phyloP scores from a whole-genome alignment of 2,113 vertebrate species.

The Rhombomys opimus region DNA sequence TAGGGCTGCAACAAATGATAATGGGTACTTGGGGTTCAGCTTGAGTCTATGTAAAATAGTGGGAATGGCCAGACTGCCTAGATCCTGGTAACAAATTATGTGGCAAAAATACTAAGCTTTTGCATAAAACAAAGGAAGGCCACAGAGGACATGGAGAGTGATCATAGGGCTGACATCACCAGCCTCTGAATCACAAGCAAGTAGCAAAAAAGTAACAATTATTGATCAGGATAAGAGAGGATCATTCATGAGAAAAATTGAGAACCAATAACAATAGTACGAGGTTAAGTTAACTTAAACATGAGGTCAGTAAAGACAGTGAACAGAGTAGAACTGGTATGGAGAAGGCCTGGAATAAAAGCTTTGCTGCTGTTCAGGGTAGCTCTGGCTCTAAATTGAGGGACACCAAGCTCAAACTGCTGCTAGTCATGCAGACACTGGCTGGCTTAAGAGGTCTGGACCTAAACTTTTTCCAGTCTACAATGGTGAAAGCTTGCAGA shows the following conservation, averaged over 20 bases:
- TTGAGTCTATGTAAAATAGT: neutral
- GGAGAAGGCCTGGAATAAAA: neutral
- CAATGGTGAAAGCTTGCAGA: neutral
- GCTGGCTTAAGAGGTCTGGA: neutral
- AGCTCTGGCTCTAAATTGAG: conserved; percentile 5
- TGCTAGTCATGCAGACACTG: neutral
- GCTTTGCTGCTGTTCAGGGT: neutral
- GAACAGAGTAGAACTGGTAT: neutral
- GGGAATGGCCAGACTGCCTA: neutral
- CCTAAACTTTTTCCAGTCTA: neutral
- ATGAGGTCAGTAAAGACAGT: neutral
- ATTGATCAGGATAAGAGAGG: neutral
- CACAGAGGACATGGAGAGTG: neutral
- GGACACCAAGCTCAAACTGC: neutral
- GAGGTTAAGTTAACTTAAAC: neutral
- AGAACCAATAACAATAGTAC: neutral
- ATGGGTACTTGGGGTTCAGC: neutral
- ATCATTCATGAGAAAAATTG: neutral
- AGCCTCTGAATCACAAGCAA: neutral
- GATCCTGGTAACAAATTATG: neutral
- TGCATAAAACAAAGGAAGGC: neutral
- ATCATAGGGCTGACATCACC: neutral
- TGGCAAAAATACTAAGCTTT: neutral
- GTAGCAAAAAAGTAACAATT: neutral
- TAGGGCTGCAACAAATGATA: neutral